Conservation (phyloP, 2,113 vertebrate species). For the Perca fluviatilis region DNA sequence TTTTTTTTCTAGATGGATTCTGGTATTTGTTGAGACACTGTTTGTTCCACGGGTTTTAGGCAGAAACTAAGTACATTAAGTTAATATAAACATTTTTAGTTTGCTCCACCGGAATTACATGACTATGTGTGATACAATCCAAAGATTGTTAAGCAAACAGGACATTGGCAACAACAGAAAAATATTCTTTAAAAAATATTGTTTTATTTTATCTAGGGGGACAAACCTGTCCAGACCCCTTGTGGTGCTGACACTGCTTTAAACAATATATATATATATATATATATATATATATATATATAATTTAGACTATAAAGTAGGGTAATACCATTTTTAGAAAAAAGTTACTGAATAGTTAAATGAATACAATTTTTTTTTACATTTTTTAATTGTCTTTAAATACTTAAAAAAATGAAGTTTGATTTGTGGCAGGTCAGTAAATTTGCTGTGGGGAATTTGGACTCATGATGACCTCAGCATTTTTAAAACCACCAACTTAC, state of each 20-base stretch:
- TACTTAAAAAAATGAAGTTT: not conserved
- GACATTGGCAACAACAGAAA: not conserved
- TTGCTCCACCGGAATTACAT: not conserved
- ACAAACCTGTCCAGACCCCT: not conserved
- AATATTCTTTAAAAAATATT: no score
- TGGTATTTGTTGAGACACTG: not conserved
- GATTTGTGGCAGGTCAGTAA: not conserved
- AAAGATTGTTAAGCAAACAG: not conserved
- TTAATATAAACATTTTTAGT: not conserved
- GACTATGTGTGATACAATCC: no score
- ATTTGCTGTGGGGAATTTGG: not conserved
- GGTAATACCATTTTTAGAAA: not conserved
- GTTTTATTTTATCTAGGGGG: no score
- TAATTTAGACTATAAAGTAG: no score
- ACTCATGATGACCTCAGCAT: not conserved
- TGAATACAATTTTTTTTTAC: no score
- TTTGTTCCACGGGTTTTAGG: not conserved
- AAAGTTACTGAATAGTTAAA: not conserved
- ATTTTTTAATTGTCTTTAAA: not conserved
- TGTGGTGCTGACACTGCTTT: not conserved
- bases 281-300: not conserved
- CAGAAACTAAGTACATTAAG: not conserved
- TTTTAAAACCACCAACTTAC: not conserved
- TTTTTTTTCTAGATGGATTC: not conserved
- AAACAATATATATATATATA: not conserved